A percentile compares a stretch with the other conserved stretches of the same genome.
Conservation (phyloP, 2,888 invertebrate genomes). For the Trissolcus brochymenae region DNA sequence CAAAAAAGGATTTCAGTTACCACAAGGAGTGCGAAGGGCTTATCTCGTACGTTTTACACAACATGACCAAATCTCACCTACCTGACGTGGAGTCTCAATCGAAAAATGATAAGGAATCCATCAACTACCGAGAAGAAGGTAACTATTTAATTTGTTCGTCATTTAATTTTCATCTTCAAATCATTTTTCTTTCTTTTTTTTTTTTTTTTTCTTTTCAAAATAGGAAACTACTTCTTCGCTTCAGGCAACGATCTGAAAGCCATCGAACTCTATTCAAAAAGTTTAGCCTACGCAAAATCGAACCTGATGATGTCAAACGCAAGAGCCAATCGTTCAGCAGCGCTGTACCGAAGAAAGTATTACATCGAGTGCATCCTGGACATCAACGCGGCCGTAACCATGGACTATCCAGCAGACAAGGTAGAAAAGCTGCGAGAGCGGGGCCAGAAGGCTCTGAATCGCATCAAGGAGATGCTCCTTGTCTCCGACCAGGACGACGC, state of each 20-base stretch:
- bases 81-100: conserved; percentile 65
- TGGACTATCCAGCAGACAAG: conserved; percentile 72
- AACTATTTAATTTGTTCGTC: neutral
- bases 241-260: conserved; percentile 71
- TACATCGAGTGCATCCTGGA: conserved; percentile 73
- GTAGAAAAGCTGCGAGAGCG: conserved; percentile 68
- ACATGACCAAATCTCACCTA: conserved; percentile 70
- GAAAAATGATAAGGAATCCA: conserved; percentile 70
- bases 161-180: neutral
- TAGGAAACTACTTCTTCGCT: conserved; percentile 73
- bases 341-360: conserved; percentile 70
- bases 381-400: conserved; percentile 68
- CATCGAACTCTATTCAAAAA: conserved; percentile 72
- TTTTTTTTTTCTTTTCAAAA: neutral
- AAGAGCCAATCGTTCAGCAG: conserved; percentile 74
- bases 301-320: conserved; percentile 71
- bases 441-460: conserved; percentile 67
- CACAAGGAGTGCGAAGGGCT: conserved; percentile 73
- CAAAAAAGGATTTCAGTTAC: conserved; percentile 70
- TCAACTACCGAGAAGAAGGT: conserved; percentile 72
- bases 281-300: conserved; percentile 70
- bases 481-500: conserved; percentile 26
- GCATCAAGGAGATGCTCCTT: conserved; percentile 35
- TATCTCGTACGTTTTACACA: conserved; percentile 69
- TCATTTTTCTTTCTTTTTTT: neutral